Conservation (phyloP, 2,888 invertebrate genomes). For the Fragum fragum region DNA sequence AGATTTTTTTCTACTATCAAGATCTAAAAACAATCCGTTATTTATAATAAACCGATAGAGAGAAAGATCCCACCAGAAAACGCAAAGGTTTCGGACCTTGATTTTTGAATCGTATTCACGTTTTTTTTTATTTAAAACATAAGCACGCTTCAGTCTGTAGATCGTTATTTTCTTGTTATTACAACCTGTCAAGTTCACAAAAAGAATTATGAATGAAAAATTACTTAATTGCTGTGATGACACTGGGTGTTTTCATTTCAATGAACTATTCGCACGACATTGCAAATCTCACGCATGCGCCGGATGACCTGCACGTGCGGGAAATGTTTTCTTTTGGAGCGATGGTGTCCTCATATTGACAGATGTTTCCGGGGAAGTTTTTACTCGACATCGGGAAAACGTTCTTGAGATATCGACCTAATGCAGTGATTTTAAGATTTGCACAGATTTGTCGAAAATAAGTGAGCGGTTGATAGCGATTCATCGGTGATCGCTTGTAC, state of each 20-base stretch:
- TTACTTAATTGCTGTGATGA: slow-evolving; percentile 17
- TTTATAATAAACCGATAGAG: too few species aligned
- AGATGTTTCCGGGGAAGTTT: slow-evolving; percentile 25
- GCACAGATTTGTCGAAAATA: neutral
- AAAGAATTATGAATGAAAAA: slow-evolving; percentile 18
- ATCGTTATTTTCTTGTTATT: neutral
- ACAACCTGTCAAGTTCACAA: neutral
- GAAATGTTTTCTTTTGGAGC: slow-evolving; percentile 16
- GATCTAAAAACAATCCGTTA: too few species aligned
- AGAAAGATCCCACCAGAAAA: too few species aligned
- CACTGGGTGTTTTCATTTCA: neutral
- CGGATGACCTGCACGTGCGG: slow-evolving; percentile 28
- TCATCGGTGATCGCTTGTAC: neutral
- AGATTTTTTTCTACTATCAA: too few species aligned
- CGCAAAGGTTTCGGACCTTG: too few species aligned
- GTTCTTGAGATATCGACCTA: neutral
- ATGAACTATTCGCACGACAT: slow-evolving; percentile 19
- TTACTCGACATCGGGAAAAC: neutral
- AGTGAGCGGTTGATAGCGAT: neutral
- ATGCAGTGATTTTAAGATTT: neutral
- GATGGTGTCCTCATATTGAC: slow-evolving; percentile 10
- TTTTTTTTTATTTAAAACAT: neutral
- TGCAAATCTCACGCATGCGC: slow-evolving; percentile 16
- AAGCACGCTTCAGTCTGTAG: neutral
- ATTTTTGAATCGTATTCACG: too few species aligned